phyloP scores from a whole-genome alignment of 2,797 vertebrate genomes.

The Siniperca undulata region DNA sequence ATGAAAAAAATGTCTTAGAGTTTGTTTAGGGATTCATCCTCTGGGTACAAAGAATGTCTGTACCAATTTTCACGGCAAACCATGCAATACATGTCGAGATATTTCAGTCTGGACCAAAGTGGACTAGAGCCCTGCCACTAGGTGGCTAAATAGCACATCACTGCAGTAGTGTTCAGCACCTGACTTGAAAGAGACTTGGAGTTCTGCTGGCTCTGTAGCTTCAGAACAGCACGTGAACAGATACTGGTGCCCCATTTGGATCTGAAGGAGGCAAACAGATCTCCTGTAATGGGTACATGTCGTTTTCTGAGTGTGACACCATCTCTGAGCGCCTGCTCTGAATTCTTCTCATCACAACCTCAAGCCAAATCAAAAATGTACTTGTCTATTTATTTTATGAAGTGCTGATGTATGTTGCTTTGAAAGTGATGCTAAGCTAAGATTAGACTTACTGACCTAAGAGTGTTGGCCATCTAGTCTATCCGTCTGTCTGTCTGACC shows the following conservation, averaged over 20 bases:
- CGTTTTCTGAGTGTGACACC: slow-evolving; percentile 1
- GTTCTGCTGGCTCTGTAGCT: neutral
- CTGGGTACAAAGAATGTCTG: too few species aligned
- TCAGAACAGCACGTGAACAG: neutral
- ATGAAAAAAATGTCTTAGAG: neutral
- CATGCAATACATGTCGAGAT: too few species aligned
- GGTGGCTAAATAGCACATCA: neutral
- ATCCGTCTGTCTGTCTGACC: neutral
- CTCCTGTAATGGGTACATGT: neutral
- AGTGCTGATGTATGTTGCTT: slow-evolving; percentile 41
- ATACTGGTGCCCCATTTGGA: neutral
- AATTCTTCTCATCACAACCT: slow-evolving; percentile 7
- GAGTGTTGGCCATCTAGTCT: neutral
- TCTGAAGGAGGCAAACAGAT: slow-evolving; percentile 10
- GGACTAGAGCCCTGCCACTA: neutral
- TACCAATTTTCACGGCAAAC: too few species aligned
- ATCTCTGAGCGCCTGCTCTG: neutral
- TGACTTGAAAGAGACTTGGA: neutral
- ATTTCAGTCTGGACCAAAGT: too few species aligned
- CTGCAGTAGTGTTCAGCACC: neutral
- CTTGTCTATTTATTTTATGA: slow-evolving; percentile 44
- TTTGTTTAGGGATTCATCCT: too few species aligned
- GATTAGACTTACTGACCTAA: slow-evolving; percentile 37
- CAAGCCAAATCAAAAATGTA: slow-evolving; percentile 29
- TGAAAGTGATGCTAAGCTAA: slow-evolving; percentile 48